Evolutionary conservation across 2,888 invertebrate genomes (phyloP), one percentile per base, ranked within the genome.

Genomic region (Automeris io): DNA sequence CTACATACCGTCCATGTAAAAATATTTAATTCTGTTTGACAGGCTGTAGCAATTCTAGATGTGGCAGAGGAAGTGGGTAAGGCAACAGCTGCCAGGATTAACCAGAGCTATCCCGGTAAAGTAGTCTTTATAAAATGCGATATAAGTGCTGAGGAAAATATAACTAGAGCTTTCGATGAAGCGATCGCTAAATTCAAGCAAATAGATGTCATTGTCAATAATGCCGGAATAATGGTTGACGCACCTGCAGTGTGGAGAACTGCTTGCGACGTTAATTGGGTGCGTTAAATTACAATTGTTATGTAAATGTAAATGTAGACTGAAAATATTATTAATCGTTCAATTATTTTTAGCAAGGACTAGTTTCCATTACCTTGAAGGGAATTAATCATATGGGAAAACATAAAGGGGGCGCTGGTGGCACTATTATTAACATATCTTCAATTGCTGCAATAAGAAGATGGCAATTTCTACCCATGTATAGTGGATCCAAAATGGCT

Each of bases 291-390:
- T n/a, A n/a, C n/a, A n/a, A n/a, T n/a, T n/a, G n/a, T n/a, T n/a
- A n/a, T n/a, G n/a, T n/a, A n/a, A n/a, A n/a, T n/a, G n/a, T n/a
- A n/a, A n/a, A n/a, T n/a, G n/a, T n/a, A n/a, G n/a, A n/a, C n/a
- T n/a, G n/a, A n/a, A n/a, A n/a, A n/a, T n/a, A n/a, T n/a, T n/a
- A n/a, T 6, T 16, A 9, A 13, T n/a, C n/a, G n/a, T 22, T 22
- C n/a, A 12, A n/a, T 16, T n/a, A n/a, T 39, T 66, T 66, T 40
- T 45, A 86, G 87, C 54, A 73, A 55, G 88, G 87, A 12, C 46
- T 87, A 8, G 80, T 82, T 3, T 78, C 86, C 5, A 73, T 86
- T 13, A 83, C 67, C 0, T 40, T 70, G 16, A 68, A 68, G 45
- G 67, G 61, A 0, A 41, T 68, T 5, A 49, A 63, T 12, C 47